Percentiles rank a stretch among this genome's conserved stretches.
These are phyloP conservation scores for Eubasilissa splendida DNA, from an alignment of 2,888 invertebrate genomes.

Conservation along the genomic window DNA sequence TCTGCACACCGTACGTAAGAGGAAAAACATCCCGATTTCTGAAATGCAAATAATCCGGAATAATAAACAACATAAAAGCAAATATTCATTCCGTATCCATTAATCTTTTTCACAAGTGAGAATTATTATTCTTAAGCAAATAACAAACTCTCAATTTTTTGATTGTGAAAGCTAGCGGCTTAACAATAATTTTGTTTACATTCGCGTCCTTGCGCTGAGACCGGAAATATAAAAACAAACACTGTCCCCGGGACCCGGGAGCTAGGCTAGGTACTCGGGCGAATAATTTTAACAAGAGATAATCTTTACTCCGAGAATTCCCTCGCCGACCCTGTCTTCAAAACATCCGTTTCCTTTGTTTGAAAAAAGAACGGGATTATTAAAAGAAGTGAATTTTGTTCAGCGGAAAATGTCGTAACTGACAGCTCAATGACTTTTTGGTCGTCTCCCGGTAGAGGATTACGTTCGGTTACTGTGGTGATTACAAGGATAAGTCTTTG, in stretches of 20 bases:
- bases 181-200: too few relatives aligned
- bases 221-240: not conserved
- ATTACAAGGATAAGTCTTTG: not conserved
- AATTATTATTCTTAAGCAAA: too few relatives aligned
- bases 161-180: too few relatives aligned
- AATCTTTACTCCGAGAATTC: slow-evolving; percentile 45
- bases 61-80: too few relatives aligned
- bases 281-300: slow-evolving; percentile 52
- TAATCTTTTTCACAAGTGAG: too few relatives aligned
- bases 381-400: slow-evolving; percentile 21
- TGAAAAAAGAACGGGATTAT: slow-evolving; percentile 17
- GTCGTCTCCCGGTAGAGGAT: not conserved
- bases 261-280: slow-evolving; percentile 22
- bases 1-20: too few relatives aligned
- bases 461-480: not conserved
- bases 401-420: slow-evolving; percentile 7
- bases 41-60: too few relatives aligned
- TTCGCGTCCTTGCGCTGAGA: too few relatives aligned
- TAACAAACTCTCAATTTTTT: too few relatives aligned
- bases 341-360: slow-evolving; percentile 41
- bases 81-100: too few relatives aligned
- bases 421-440: not conserved
- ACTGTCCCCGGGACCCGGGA: too few relatives aligned
- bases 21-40: too few relatives aligned
- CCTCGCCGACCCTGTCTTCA: slow-evolving; percentile 37